Evolutionary conservation across 2,113 vertebrate species (phyloP), one percentile per base, ranked within the genome.

Genomic region (Phalacrocorax pelagicus): DNA sequence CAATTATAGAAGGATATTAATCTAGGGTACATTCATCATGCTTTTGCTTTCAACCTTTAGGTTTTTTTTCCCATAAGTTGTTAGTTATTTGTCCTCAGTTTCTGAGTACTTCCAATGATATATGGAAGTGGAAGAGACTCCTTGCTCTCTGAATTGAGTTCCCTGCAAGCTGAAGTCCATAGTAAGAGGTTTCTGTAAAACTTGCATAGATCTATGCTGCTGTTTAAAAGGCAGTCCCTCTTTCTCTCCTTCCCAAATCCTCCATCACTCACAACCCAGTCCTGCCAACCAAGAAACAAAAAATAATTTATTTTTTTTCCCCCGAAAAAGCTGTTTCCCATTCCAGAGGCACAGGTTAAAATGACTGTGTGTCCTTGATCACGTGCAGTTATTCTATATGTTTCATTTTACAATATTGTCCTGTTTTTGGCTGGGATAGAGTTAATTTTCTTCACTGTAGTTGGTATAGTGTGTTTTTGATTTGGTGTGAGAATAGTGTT

Each of bases 61-160:
- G 36, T 34, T 52, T 12, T 23, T 23, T 26, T 11, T 4, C 3
- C 4, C 7, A 0, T 36, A 66, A 71, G 1, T 34, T 72, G 5
- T 44, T 57, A 57, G 42, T 29, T 73, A 47, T 79, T 84, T 79
- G 24, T 22, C 55, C 21, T 40, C 32, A 44, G 34, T 67, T 87
- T 73, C 30, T 69, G 30, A 70, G 57, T 83, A 23, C 7, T 87
- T 83, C 54, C 55, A 69, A 22, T 55, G 15, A 27, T 38, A 55
- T 8, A 11, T 27, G 47, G 26, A 88, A 55, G 5, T 67, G 17
- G 23, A 36, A 83, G 40, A 67, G 5, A 46, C 17, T 83, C 73
- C 20, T 46, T 72, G 17, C 42, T 63, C n/a, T 38, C 42, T 42
- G 44, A 7, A 29, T 65, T 20, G 63, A 36, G 15, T 44, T 94